Evolutionary conservation across 2,888 invertebrate species (phyloP).

Genomic region (Pseudococcus viburni): DNA sequence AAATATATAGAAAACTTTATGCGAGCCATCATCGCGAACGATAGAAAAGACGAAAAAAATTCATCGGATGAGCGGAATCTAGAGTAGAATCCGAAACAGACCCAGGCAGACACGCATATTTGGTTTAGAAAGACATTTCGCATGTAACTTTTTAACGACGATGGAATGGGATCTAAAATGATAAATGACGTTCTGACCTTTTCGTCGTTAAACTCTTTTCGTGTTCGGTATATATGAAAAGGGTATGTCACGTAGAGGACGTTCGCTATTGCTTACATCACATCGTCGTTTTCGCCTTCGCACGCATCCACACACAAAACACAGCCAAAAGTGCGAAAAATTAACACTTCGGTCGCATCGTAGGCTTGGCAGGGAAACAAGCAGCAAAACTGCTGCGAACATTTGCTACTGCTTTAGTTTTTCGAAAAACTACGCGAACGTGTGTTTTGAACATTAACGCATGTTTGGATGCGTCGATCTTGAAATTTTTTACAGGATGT

Average conservation of each 20-base stretch:
- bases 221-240: constrained; percentile 31
- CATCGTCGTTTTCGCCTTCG: not conserved
- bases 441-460: not conserved
- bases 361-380: not conserved
- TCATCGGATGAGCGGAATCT: constrained; percentile 36
- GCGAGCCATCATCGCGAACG: not conserved
- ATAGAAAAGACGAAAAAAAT: constrained; percentile 4
- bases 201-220: constrained; percentile 57
- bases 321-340: constrained; percentile 36
- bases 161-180: constrained; percentile 53
- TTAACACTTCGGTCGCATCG: not conserved
- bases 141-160: constrained; percentile 17
- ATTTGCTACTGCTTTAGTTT: not conserved
- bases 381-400: not conserved
- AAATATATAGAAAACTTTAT: not conserved
- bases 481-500: not conserved
- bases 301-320: not conserved
- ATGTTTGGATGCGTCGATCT: not conserved
- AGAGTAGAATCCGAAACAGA: constrained; percentile 19
- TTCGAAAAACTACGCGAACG: not conserved
- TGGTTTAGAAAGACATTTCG: constrained; percentile 55
- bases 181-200: constrained; percentile 65
- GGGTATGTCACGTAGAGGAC: constrained; percentile 55
- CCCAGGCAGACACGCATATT: constrained; percentile 54
- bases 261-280: constrained; percentile 33